phyloP scores from a whole-genome alignment of 92 coral and sea anemone species.

The Metridium senile region DNA sequence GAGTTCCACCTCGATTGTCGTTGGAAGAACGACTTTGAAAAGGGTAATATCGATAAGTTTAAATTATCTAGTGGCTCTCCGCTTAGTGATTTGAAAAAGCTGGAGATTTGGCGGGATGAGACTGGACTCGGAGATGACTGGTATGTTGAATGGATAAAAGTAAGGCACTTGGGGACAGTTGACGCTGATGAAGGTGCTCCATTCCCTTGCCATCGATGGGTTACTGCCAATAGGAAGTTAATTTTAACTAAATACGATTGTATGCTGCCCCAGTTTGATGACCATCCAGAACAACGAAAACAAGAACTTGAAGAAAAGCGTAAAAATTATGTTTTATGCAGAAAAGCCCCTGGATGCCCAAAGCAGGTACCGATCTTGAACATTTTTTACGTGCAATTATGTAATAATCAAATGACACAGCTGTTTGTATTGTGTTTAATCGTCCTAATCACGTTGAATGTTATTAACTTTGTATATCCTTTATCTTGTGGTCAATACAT shows the following conservation, averaged over 20 bases:
- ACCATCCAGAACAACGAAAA: conserved; percentile 79
- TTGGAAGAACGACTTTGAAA: conserved; percentile 98
- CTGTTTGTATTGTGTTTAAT: not conserved
- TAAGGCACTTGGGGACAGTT: conserved; percentile 49
- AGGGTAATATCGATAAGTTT: conserved; percentile 89
- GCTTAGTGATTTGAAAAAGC: conserved; percentile 72
- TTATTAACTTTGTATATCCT: too few relatives aligned
- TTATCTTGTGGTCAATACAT: too few relatives aligned
- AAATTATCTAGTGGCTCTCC: conserved; percentile 75
- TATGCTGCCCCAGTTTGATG: conserved; percentile 88
- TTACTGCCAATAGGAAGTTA: conserved; percentile 74
- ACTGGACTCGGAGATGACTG: conserved; percentile 92
- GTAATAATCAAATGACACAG: not conserved
- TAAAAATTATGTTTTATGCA: conserved; percentile 65
- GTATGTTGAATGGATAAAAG: conserved; percentile 94
- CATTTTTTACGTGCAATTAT: conserved; percentile 1
- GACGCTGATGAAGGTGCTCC: conserved; percentile 55
- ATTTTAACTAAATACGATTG: conserved; percentile 84
- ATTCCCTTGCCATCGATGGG: conserved; percentile 98
- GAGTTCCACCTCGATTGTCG: conserved; percentile 84
- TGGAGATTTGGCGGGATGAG: conserved; percentile 96
- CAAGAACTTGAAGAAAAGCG: conserved; percentile 81
- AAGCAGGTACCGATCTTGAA: conserved; percentile 76
- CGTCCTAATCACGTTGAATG: too few relatives aligned
- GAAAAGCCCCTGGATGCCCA: conserved; percentile 94